Percentiles rank a stretch among this genome's conserved stretches.
These are phyloP conservation scores for Pelecanoides urinatrix DNA, from an alignment of 2,113 vertebrate species.

Conservation along the genomic window DNA sequence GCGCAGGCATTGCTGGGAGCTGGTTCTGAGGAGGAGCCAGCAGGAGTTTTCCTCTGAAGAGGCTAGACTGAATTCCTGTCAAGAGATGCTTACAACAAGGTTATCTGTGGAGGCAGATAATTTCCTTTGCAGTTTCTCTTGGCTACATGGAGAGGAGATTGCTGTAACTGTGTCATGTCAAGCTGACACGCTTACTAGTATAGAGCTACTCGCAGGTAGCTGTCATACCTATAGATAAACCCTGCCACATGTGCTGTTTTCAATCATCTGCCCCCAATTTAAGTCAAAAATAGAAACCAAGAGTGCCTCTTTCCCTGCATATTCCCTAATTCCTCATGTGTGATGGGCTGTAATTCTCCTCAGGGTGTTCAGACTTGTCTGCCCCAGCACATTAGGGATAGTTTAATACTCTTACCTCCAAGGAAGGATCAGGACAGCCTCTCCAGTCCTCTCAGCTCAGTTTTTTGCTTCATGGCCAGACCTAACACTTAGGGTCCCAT, in stretches of 20 bases:
- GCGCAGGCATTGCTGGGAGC: fast-evolving
- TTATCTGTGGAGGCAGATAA: neutral
- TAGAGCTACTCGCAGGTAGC: neutral
- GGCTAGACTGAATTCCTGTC: neutral
- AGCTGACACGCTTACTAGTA: neutral
- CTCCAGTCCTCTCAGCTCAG: neutral
- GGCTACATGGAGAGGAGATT: neutral
- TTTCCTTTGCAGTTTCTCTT: neutral
- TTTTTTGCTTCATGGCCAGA: neutral
- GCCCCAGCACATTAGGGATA: neutral
- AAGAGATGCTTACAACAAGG: neutral
- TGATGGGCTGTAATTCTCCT: neutral
- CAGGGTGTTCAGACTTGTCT: neutral
- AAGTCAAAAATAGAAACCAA: neutral
- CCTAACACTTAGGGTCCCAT: neutral
- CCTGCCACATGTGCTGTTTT: neutral
- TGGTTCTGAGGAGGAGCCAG: neutral
- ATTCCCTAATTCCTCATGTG: fast-evolving
- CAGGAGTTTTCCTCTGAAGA: neutral
- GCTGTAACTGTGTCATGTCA: neutral
- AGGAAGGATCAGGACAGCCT: neutral
- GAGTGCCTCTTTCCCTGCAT: neutral
- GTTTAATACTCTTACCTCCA: neutral
- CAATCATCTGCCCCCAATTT: neutral
- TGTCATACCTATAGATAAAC: neutral